Evolutionary conservation across 2,888 invertebrate species (phyloP).

Genomic region (Unio pictorum): DNA sequence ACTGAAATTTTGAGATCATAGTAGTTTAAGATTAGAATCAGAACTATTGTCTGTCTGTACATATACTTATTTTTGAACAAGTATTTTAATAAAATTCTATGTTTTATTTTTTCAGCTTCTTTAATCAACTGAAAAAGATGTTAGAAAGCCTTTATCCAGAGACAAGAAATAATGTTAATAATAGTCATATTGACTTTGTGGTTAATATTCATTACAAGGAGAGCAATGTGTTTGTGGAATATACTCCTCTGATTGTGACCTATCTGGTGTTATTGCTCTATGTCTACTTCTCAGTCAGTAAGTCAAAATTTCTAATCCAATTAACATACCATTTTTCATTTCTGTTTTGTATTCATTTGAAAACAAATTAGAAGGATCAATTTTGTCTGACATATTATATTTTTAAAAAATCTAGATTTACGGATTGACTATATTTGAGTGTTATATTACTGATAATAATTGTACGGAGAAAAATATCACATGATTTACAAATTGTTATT

Average conservation of each 20-base stretch:
- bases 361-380: neutral
- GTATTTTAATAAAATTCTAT: neutral
- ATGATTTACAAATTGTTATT: too few relatives aligned
- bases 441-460: too few relatives aligned
- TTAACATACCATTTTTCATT: neutral
- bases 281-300: conserved; percentile 92
- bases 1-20: too few relatives aligned
- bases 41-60: neutral
- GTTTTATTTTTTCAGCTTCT: conserved; percentile 77
- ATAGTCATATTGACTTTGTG: conserved; percentile 59
- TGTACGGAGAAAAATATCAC: too few relatives aligned
- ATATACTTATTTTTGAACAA: neutral
- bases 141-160: conserved; percentile 58
- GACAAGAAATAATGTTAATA: conserved; percentile 52
- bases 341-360: neutral
- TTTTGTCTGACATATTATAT: too few relatives aligned
- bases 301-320: conserved; percentile 43
- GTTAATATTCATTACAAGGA: conserved; percentile 91
- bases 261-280: conserved; percentile 91
- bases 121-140: conserved; percentile 78
- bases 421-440: too few relatives aligned
- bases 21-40: too few relatives aligned
- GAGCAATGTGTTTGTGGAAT: conserved; percentile 68
- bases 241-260: conserved; percentile 85
- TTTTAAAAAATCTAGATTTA: too few relatives aligned